Conservation (phyloP, 2,888 invertebrate species). For the Silvanus unidentatus region DNA sequence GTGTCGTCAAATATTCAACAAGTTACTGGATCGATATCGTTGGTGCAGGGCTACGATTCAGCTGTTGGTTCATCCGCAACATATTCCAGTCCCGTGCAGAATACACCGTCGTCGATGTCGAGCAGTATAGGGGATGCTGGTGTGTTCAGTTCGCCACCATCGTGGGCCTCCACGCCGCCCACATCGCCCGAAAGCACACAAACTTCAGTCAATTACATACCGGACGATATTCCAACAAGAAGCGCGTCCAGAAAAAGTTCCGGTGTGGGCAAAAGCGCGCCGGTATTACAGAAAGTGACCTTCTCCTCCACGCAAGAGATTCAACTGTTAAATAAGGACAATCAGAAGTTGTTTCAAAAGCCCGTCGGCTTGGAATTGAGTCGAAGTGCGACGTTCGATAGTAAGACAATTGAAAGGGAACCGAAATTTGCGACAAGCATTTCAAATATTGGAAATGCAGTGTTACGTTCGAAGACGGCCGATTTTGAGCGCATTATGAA, state of each 20-base stretch:
- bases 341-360: slow-evolving; percentile 37
- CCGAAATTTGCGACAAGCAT: slow-evolving; percentile 53
- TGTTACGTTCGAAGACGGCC: slow-evolving; percentile 60
- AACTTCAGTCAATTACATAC: slow-evolving; percentile 51
- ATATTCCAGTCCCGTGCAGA: slow-evolving; percentile 50
- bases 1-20: slow-evolving; percentile 41
- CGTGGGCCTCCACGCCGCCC: slow-evolving; percentile 55
- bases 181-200: slow-evolving; percentile 53
- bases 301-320: slow-evolving; percentile 56
- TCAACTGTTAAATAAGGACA: slow-evolving; percentile 28
- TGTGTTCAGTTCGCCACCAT: slow-evolving; percentile 51
- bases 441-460: slow-evolving; percentile 60
- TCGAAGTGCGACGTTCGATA: slow-evolving; percentile 11
- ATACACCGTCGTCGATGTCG: slow-evolving; percentile 43
- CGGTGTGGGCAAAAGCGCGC: slow-evolving; percentile 27
- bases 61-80: slow-evolving; percentile 61
- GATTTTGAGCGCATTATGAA: slow-evolving; percentile 58
- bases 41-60: slow-evolving; percentile 51
- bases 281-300: slow-evolving; percentile 54
- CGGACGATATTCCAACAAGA: slow-evolving; percentile 41
- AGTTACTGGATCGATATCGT: slow-evolving; percentile 43
- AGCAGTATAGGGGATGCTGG: slow-evolving; percentile 43
- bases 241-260: slow-evolving; percentile 31
- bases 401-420: slow-evolving; percentile 33
- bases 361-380: slow-evolving; percentile 23